Base-by-base conservation (phyloP, 2,888 invertebrate genomes). In the Nemotelus pantherinus region DNA sequence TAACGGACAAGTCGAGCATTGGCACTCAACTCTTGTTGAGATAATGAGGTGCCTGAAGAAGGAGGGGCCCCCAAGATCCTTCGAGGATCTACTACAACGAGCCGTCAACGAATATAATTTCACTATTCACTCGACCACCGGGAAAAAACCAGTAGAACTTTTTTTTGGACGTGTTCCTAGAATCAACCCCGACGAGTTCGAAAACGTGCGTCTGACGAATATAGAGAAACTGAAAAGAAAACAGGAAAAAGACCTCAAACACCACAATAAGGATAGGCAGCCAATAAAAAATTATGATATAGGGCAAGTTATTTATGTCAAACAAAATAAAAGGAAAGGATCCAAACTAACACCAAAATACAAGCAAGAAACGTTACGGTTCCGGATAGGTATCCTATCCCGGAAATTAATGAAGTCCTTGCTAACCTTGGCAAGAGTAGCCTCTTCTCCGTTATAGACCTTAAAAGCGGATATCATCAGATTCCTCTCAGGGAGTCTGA, bases 251-350 rank as follows among this genome's bases (percentile, higher is more conserved):
- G 80, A 80, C 6, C n/a, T 79, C 3, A 70, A 74, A 64, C 64
- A 71, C 58, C 81, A 79, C 57, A 80, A 81, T n/a, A 80, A 80
- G 74, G 74, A 55, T 47, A 76, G 80, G 10, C 64, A 81, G 41
- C 57, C 76, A 5, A 67, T 70, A 3, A 80, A 79, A 79, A 50
- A 76, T 10, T 80, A 77, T 41, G 55, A 79, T 44, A 60, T 67
- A 10, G 80, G 80, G 39, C 72, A 81, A 60, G 50, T 64, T 7
- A 70, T 79, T 5, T 78, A 63, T 53, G 78, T 81, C 2, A 80
- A 63, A 70, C 79, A 78, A 2, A 82, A 80, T 44, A 82, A 80
- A 67, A 43, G 79, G 45, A n/a, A 78, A 77, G 80, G 81, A 2
- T 75, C 80, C 1, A 80, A 79, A 57, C 74, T 78, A 7, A 77